Evolutionary conservation across 2,797 vertebrate genomes (phyloP), one percentile per base, ranked within the genome.

Genomic region (Gallinago nigripennis): DNA sequence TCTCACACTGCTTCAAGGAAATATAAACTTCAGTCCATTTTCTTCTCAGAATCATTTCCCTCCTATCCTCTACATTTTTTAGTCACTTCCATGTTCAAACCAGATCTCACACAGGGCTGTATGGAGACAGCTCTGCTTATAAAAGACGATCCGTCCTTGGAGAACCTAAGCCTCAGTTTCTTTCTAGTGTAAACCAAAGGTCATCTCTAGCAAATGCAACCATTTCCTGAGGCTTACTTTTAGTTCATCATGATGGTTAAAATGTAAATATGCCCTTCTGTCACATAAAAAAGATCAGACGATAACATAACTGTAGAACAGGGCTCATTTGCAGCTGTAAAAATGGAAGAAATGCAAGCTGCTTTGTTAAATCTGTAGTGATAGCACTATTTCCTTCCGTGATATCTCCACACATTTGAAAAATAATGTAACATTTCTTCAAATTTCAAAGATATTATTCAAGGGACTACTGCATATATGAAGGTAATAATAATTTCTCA

Each of bases 261-360:
- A 94, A 82, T 81, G 86, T 93, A 96, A 94, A 94, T 94, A 95
- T 69, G 68, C 56, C 33, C 24, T 94, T 85, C 85, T 75, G 35
- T n/a, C 66, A 86, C 41, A 93, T 71, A 92, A 94, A 89, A 73
- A 64, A 57, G 12, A 88, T 76, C 57, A 91, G 70, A 79, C 92
- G 35, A 56, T 58, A 92, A 24, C 33, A 82, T 56, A 91, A 94
- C 48, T 7, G 1, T 35, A 58, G 54, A 88, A 91, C 5, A 58
- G 35, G 35, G 45, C 28, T 90, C 35, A 66, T 94, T 82, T 92
- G 80, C 73, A 86, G n/a, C 58, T 78, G 61, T 70, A 90, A 72
- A 91, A 92, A 58, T 71, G 35, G 27, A 83, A 81, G 70, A 88
- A 95, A 84, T 35, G 18, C 60, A 83, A 76, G 24, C 24, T 82